phyloP scores from a whole-genome alignment of 2,113 vertebrate genomes.

The Ursus arctos region DNA sequence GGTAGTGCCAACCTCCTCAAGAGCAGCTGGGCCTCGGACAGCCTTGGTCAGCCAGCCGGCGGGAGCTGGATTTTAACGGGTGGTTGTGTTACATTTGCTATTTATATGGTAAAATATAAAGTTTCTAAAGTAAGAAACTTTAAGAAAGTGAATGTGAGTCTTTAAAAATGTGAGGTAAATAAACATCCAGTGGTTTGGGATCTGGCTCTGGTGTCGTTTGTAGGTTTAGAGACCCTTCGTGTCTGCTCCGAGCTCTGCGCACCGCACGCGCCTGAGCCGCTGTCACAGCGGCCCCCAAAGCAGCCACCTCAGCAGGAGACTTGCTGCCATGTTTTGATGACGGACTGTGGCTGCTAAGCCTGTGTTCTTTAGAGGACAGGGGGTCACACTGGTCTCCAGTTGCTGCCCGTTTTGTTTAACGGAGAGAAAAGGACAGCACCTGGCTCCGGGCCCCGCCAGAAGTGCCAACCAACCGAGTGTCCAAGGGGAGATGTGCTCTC shows the following conservation, averaged over 20 bases:
- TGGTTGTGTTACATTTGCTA: background rate
- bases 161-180: background rate
- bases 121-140: background rate
- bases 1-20: background rate
- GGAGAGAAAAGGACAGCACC: background rate
- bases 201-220: background rate
- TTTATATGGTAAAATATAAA: background rate
- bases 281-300: background rate
- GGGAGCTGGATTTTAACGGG: background rate
- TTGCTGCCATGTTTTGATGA: background rate
- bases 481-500: background rate
- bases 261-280: background rate
- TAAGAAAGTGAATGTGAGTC: background rate
- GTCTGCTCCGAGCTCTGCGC: background rate
- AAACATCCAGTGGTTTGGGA: background rate
- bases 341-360: fast-evolving
- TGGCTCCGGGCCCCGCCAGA: background rate
- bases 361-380: background rate
- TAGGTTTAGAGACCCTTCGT: too few species aligned
- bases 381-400: fast-evolving
- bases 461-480: background rate
- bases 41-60: background rate
- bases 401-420: background rate
- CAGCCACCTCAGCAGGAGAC: background rate
- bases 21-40: background rate